Percentiles rank a stretch among this genome's conserved stretches.
Conservation (phyloP, 1,140 invertebrate species). For the Atta texana region DNA sequence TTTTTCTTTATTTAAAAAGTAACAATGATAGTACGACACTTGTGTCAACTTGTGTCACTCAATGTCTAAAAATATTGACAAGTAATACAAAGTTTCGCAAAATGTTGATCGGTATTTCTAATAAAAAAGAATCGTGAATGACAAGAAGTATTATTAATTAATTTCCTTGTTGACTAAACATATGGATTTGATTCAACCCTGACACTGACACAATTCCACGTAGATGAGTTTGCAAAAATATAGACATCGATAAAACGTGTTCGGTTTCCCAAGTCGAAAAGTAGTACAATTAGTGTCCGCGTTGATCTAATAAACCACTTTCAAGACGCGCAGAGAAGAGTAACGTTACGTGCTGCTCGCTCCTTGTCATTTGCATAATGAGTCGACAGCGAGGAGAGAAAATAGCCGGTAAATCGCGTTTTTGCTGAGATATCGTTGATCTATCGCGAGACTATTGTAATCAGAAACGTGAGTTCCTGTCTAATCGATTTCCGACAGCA, state of each 20-base stretch:
- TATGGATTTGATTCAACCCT: not conserved
- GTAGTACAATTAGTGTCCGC: conserved; percentile 56
- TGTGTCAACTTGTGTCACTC: not conserved
- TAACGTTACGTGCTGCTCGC: conserved; percentile 42
- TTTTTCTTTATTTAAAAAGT: too few species aligned
- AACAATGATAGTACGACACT: too few species aligned
- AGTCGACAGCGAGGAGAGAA: conserved; percentile 46
- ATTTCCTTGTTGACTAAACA: not conserved
- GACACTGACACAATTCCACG: conserved; percentile 30
- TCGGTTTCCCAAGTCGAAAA: conserved; percentile 40
- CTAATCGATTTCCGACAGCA: not conserved
- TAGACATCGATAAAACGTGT: conserved; percentile 32
- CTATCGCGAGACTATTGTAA: not conserved
- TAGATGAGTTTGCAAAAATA: conserved; percentile 25
- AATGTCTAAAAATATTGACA: not conserved
- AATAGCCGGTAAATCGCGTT: conserved; percentile 36
- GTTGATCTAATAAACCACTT: conserved; percentile 72
- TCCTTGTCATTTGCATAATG: conserved; percentile 63
- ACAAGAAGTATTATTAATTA: not conserved
- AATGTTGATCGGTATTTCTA: not conserved
- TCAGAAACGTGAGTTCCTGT: not conserved
- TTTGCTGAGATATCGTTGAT: not conserved
- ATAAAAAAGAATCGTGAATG: conserved; percentile 3
- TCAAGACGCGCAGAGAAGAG: conserved; percentile 50
- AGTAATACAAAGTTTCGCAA: not conserved